Evolutionary conservation across 30 jellyfish, hydroid and myxozoan genomes (phyloP), one percentile per base, ranked within the genome.

Genomic region (Pelagia noctiluca): DNA sequence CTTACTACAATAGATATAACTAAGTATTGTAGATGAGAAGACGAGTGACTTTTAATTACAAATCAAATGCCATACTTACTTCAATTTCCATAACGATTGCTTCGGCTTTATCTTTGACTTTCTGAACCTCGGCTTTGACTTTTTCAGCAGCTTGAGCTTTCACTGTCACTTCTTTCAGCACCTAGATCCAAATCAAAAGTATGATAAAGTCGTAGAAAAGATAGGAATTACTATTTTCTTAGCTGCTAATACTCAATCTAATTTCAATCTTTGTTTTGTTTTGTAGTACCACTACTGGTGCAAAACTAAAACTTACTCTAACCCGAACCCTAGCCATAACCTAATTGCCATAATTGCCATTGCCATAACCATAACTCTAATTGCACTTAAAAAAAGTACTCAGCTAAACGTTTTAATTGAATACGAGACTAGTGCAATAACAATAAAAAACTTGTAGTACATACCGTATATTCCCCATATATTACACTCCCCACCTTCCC

Each of bases 141-240:
- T 93, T 93, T 65, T 93, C 98, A 3, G 98, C 98, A 21, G 97
- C 97, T 53, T 93, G 98, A 2, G 98, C 98, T 32, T 93, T 93
- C 33, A 87, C 97, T n/a, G 98, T 93, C 73, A 93, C 98, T 48
- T 93, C 98, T 35, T 87, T 76, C 57, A 93, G 64, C 32, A 93
- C 98, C 98, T 92, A 5, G 23, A 63, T 26, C 18, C 50, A 30
- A 80, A 18, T 3, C 29, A 25, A 0, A 22, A 35, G 57, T 60
- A 16, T 30, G 16, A 10, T 13, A 33, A 67, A 12, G 69, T 8
- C 8, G 16, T 10, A 24, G 13, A 67, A 67, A 23, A n/a, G n/a
- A n/a, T n/a, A n/a, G n/a, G n/a, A n/a, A n/a, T n/a, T n/a, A n/a
- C n/a, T n/a, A n/a, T n/a, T n/a, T n/a, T n/a, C n/a, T n/a, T n/a